phyloP scores from a whole-genome alignment of 2,888 invertebrate species.

The Aphidoletes aphidimyza region DNA sequence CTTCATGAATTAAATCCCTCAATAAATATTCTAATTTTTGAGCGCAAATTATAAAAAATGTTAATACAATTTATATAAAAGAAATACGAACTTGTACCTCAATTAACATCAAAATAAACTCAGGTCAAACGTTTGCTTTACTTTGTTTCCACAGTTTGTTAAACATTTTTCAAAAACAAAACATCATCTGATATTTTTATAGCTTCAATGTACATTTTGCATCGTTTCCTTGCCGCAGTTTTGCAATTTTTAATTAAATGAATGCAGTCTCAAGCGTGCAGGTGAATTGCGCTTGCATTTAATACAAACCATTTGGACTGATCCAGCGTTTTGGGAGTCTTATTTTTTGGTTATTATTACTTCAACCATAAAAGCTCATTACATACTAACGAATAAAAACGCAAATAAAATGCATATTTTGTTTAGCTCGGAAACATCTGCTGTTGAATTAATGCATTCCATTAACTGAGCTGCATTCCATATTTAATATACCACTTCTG shows the following conservation, averaged over 20 bases:
- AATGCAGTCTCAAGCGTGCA: neutral
- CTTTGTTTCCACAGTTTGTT: neutral
- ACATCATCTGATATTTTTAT: neutral
- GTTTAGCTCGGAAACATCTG: neutral
- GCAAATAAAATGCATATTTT: constrained; percentile 23
- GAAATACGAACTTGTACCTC: neutral
- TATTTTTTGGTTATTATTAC: neutral
- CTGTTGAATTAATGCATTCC: constrained; percentile 23
- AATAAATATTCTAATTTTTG: constrained; percentile 6
- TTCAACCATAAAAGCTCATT: neutral
- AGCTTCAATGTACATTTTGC: neutral
- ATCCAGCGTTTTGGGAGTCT: neutral
- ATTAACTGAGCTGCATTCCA: neutral
- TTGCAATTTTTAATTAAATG: constrained; percentile 19
- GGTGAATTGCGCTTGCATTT: neutral
- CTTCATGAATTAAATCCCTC: too few species aligned
- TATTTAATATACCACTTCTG: neutral
- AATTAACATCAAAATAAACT: constrained; percentile 22
- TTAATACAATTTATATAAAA: neutral
- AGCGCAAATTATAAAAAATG: neutral
- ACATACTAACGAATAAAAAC: constrained; percentile 8
- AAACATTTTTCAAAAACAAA: neutral
- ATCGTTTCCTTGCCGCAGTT: neutral
- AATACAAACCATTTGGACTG: neutral
- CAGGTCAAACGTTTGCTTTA: neutral